Evolutionary conservation across 1,140 invertebrate species (phyloP), one percentile per base, ranked within the genome.

Genomic region (Alviniconcha marisindica): DNA sequence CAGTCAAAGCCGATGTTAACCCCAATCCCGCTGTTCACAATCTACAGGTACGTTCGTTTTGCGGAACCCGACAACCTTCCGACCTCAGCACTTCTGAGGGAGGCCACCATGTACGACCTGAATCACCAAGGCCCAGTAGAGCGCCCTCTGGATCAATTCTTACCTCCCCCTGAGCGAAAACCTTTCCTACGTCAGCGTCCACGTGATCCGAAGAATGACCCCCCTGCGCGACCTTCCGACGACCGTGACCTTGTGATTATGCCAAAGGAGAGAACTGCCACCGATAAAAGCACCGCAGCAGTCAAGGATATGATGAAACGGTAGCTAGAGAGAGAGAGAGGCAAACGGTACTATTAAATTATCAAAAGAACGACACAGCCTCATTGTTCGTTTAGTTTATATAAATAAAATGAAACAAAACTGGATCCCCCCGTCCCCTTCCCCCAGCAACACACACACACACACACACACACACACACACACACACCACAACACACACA

Each of bases 181-280:
- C 71, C 71, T 10, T 73, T 73, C 71, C 28, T 73, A 42, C 71
- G 71, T 73, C 71, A 73, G 36, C 71, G 71, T 3, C 71, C 71
- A 73, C 71, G 71, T 73, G 71, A 73, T 24, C 60, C 60, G 28
- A 66, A 66, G 18, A n/a, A 66, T 15, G 60, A 66, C 36, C n/a
- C 42, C 24, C n/a, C n/a, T n/a, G 7, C 36, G 1, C 71, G 71
- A 5, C 36, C 71, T 10, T 1, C 15, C 2, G 71, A 73, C 71
- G 71, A 73, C 71, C 71, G 36, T 24, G 38, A 42, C 18, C 71
- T 73, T 3, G 71, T 44, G 5, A 73, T 73, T 38, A 73, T 73
- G 71, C 24, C 71, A 24, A 40, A 24, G 18, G 40, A 73, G 36
- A 40, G 71, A 44, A 73, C 5, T 44, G 36, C 38, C 40, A 2